Base-by-base conservation (phyloP, 1,140 invertebrate genomes). In the Drosophila orena region DNA sequence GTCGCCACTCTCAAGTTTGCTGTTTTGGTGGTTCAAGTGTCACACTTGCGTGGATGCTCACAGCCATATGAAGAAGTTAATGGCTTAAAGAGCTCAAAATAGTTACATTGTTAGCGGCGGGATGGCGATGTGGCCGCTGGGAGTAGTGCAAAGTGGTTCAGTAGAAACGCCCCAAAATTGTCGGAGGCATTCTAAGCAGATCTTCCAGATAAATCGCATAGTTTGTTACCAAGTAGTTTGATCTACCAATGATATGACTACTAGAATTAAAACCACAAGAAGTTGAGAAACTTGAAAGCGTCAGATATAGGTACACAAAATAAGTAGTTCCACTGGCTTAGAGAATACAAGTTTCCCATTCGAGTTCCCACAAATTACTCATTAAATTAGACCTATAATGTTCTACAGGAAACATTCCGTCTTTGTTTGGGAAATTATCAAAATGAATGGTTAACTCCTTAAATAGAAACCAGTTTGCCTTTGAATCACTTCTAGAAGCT, bases 21-120 rank as follows among this genome's bases (percentile, higher is more conserved):
- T 60, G 60, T 35, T 74, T 69, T 57, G 65, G 55, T 57, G 65
- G 55, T 37, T 49, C 40, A 69, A 64, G 53, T 74, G 49, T 69
- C 69, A 74, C 50, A 68, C 72, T 61, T 60, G 66, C 22, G 37
- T 22, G 40, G 49, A 24, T 37, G 56, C 30, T 42, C 38, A 53
- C 43, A 43, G 70, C 43, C 50, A 46, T 83, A 74, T 69, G 57
- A 43, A 66, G 60, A 76, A 77, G 64, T 72, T 79, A 88, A 83
- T 75, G 75, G 57, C 70, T 71, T 71, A 81, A 88, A 77, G 68
- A 81, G 69, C 77, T 76, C 59, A 66, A 86, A 70, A 69, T 42
- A 38, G 58, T 60, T 68, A 61, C 78, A 78, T 81, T 86, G 64
- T 58, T 79, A 44, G 49, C 70, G 59, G 59, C 44, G 54, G 42